phyloP scores from a whole-genome alignment of 1,140 invertebrate genomes.

The Ptiloglossa arizonensis region DNA sequence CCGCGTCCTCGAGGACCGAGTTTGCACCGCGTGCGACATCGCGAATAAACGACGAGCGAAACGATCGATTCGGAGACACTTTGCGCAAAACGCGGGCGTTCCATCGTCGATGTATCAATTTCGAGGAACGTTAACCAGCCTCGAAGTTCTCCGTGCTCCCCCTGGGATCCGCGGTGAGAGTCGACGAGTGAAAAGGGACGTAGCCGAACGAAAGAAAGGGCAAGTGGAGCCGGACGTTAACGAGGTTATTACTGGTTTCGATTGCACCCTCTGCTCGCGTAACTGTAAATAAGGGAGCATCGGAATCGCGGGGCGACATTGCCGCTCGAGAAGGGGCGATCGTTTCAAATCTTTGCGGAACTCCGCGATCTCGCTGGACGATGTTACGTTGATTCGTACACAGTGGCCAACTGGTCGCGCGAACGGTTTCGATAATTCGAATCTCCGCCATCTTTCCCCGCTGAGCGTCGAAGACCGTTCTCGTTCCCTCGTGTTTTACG shows the following conservation, averaged over 20 bases:
- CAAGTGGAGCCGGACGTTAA: slow-evolving; percentile 31
- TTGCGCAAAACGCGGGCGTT: background rate
- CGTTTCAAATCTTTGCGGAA: slow-evolving; percentile 11
- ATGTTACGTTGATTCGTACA: background rate
- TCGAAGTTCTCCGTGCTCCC: slow-evolving; percentile 38
- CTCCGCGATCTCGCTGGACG: background rate
- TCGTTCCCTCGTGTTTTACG: no score
- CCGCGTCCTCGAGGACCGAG: no score
- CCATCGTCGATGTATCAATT: slow-evolving; percentile 73
- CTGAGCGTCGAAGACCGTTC: no score
- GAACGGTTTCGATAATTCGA: slow-evolving; percentile 2
- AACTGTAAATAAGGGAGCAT: slow-evolving; percentile 37
- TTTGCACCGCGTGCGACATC: no score
- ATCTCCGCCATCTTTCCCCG: no score
- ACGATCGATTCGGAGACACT: background rate
- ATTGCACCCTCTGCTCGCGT: slow-evolving; percentile 31
- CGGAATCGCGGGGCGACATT: background rate
- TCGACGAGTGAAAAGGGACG: slow-evolving; percentile 72
- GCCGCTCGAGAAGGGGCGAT: background rate
- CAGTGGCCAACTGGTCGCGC: no score
- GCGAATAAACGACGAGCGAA: no score
- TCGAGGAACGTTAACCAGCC: slow-evolving; percentile 48
- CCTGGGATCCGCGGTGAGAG: slow-evolving; percentile 37
- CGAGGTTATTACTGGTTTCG: slow-evolving; percentile 39
- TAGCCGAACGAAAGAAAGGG: slow-evolving; percentile 28